These are phyloP conservation scores for Nebria salina DNA, from an alignment of 2,888 invertebrate species.

Conservation along the genomic window DNA sequence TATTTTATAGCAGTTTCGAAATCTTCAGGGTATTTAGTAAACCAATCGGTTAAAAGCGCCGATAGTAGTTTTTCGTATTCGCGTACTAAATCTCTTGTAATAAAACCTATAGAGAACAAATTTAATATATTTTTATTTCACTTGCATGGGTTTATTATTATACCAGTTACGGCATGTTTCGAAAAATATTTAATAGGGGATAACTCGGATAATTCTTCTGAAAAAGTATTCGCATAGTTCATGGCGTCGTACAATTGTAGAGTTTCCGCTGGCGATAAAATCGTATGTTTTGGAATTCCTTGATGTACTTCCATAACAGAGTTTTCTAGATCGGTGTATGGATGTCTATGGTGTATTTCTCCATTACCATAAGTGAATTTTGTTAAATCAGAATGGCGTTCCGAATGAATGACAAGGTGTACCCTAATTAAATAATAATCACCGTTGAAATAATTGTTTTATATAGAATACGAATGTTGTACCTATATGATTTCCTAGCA, in stretches of 20 bases:
- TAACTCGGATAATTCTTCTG: constrained; percentile 25
- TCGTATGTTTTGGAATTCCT: constrained; percentile 50
- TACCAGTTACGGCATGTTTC: constrained; percentile 27
- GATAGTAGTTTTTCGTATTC: constrained; percentile 47
- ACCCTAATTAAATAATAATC: constrained; percentile 40
- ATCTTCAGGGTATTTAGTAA: constrained; percentile 41
- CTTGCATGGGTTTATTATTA: not conserved
- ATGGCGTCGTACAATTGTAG: constrained; percentile 49
- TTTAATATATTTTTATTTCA: not conserved
- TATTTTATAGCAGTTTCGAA: constrained; percentile 29
- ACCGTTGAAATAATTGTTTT: not conserved
- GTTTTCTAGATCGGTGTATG: constrained; percentile 48
- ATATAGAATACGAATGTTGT: constrained; percentile 9
- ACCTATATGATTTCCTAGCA: constrained; percentile 40
- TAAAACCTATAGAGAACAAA: constrained; percentile 45
- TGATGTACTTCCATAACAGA: constrained; percentile 38
- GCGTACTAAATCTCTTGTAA: constrained; percentile 48
- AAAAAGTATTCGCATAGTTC: constrained; percentile 27
- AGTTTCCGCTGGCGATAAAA: constrained; percentile 49
- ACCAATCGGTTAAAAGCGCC: constrained; percentile 44
- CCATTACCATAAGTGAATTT: constrained; percentile 49
- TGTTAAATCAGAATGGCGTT: constrained; percentile 51
- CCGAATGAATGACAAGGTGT: constrained; percentile 48
- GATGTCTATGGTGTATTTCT: constrained; percentile 49
- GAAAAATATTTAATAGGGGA: constrained; percentile 37